A percentile compares a stretch with the other conserved stretches of the same genome.
These are phyloP conservation scores for Cichladusa arquata DNA, from an alignment of 2,113 vertebrate genomes.

Conservation along the genomic window DNA sequence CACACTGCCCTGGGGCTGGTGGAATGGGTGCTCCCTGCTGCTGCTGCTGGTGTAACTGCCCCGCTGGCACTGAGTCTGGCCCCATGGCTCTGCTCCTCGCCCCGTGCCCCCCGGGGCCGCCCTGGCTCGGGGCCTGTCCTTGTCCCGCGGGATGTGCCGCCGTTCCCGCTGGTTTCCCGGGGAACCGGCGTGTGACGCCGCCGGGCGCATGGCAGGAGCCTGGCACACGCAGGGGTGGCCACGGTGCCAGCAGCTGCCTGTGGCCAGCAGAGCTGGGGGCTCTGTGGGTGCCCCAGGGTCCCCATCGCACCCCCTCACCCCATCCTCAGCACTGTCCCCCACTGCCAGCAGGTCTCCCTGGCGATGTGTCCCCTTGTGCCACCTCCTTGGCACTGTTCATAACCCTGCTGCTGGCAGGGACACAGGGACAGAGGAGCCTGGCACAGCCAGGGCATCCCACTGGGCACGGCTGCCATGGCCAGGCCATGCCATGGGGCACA, in stretches of 20 bases:
- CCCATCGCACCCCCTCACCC: neutral
- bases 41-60: neutral
- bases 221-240: neutral
- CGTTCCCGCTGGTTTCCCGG: neutral
- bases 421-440: neutral
- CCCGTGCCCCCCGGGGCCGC: neutral
- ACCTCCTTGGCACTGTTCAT: conserved; percentile 43
- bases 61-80: fast-evolving
- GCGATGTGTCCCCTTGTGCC: conserved; percentile 40
- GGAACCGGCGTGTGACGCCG: neutral
- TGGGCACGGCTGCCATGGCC: neutral
- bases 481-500: neutral
- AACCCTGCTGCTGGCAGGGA: too few species aligned
- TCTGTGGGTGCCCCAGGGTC: neutral
- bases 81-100: neutral
- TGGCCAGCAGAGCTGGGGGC: neutral
- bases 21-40: neutral
- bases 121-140: neutral
- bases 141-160: neutral
- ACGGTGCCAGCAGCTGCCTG: fast-evolving
- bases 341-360: conserved; percentile 49
- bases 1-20: neutral
- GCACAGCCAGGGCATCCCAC: neutral
- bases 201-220: fast-evolving
- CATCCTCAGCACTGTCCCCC: neutral